Evolutionary conservation across 2,113 vertebrate species (phyloP).

Genomic region (Corvus cornix): DNA sequence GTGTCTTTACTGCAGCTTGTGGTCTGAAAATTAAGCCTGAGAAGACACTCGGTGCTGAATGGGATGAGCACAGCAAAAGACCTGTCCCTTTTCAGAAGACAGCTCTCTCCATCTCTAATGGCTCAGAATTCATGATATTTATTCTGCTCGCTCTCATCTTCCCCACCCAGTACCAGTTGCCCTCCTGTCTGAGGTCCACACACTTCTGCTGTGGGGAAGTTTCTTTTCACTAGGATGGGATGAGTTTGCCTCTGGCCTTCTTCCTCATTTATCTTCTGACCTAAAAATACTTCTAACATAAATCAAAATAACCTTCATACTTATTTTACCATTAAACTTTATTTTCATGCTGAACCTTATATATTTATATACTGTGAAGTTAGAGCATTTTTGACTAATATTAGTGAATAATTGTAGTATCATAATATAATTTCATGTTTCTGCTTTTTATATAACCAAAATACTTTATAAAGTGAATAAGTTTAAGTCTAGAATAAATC

Average conservation of each 20-base stretch:
- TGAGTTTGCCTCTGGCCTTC: neutral
- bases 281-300: neutral
- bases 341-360: neutral
- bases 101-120: neutral
- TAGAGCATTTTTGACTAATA: neutral
- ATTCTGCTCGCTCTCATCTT: neutral
- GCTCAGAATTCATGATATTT: neutral
- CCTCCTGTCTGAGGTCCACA: neutral
- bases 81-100: neutral
- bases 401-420: neutral
- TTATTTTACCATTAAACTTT: neutral
- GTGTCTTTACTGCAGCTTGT: neutral
- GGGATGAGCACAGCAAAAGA: neutral
- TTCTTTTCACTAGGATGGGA: neutral
- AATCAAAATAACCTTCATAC: neutral
- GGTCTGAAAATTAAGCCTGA: neutral
- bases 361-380: neutral
- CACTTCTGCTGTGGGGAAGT: neutral
- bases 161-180: neutral
- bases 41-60: neutral
- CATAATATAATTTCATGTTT: neutral
- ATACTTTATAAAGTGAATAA: neutral
- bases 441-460: neutral
- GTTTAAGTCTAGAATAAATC: neutral
- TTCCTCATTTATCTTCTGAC: neutral